Conservation (phyloP, 1,140 invertebrate species). For the Leucophenga varia region DNA sequence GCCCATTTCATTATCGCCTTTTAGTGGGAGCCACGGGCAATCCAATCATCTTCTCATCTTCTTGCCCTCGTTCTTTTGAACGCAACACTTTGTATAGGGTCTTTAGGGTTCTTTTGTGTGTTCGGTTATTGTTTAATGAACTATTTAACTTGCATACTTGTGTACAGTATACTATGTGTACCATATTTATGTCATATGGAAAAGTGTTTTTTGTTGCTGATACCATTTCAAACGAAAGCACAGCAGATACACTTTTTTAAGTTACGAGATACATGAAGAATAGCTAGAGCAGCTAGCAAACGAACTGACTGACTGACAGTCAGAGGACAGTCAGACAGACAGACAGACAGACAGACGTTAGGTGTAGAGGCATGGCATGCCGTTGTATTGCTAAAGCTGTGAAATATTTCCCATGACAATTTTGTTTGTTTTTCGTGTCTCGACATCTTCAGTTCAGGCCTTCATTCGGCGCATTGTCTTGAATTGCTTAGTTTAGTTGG, state of each 20-base stretch:
- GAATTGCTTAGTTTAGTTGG: too few species aligned
- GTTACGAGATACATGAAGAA: too few species aligned
- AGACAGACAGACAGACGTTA: too few species aligned
- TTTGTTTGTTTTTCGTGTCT: conserved; percentile 52
- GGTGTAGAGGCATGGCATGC: too few species aligned
- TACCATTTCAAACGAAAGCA: conserved; percentile 37
- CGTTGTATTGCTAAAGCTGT: too few species aligned
- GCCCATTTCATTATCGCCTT: conserved; percentile 46
- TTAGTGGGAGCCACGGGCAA: too few species aligned
- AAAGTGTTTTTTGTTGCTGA: conserved; percentile 48
- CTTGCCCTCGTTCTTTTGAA: conserved; percentile 23
- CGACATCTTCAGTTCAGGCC: conserved; percentile 34
- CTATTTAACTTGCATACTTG: conserved; percentile 54
- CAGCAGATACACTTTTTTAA: too few species aligned
- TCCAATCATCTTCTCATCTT: too few species aligned
- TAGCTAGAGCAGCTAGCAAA: too few species aligned
- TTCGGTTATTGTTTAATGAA: conserved; percentile 51
- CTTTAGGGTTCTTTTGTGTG: conserved; percentile 9
- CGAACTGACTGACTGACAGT: conserved; percentile 16
- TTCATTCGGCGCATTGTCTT: conserved; percentile 1
- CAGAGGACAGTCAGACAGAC: too few species aligned
- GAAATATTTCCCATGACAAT: conserved; percentile 53
- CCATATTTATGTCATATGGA: conserved; percentile 45
- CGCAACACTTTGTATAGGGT: conserved; percentile 9
- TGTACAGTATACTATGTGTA: too few species aligned